phyloP scores from a whole-genome alignment of 1,140 invertebrate species.

The Anadara kagoshimensis region DNA sequence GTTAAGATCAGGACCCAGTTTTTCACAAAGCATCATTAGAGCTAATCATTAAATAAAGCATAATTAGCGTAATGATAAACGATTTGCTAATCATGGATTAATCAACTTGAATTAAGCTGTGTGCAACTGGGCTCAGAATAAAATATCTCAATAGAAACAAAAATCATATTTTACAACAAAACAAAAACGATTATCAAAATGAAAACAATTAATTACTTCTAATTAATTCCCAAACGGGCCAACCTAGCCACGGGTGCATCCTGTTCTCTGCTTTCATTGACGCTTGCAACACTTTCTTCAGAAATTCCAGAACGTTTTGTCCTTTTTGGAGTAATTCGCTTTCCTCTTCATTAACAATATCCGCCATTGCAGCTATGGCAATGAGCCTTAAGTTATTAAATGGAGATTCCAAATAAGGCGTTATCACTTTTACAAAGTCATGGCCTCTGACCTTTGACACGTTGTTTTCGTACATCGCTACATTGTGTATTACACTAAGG shows the following conservation, averaged over 20 bases:
- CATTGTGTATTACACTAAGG: conserved; percentile 5
- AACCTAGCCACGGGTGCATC: background rate
- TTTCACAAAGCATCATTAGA: too few species aligned
- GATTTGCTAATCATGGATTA: too few species aligned
- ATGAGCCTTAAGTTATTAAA: background rate
- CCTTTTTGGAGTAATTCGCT: conserved; percentile 8
- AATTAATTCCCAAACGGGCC: conserved; percentile 8
- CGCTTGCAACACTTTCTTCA: background rate
- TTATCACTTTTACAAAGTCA: conserved; percentile 1
- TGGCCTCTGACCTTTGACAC: background rate
- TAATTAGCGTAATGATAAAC: too few species aligned
- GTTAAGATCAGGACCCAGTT: too few species aligned
- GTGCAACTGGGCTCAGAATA: too few species aligned
- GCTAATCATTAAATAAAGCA: too few species aligned
- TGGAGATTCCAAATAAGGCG: conserved; percentile 9
- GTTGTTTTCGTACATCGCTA: background rate
- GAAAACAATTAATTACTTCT: too few species aligned
- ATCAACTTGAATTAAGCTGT: too few species aligned
- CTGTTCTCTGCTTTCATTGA: background rate
- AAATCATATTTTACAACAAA: too few species aligned
- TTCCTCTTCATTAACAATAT: conserved; percentile 17
- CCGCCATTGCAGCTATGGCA: conserved; percentile 4
- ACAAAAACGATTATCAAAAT: too few species aligned
- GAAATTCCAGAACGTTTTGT: background rate
- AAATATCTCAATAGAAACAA: too few species aligned